Percentiles rank a stretch among this genome's conserved stretches.
Evolutionary conservation across 2,888 invertebrate genomes (phyloP).

Genomic region (Xylocampa areola): DNA sequence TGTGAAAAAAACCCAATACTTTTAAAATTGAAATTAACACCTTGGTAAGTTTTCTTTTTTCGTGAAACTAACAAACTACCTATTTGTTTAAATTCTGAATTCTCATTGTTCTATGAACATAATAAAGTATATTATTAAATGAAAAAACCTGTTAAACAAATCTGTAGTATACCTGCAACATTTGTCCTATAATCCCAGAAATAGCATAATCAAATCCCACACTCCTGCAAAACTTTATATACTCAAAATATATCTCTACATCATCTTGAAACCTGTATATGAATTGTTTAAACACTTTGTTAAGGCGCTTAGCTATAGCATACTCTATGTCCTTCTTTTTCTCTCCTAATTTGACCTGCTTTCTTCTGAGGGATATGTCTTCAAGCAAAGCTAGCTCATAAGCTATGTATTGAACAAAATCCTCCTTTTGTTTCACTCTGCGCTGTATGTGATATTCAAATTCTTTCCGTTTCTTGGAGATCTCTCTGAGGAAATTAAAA

Average conservation of each 20-base stretch:
- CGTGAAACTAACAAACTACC: no score
- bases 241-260: slow-evolving; percentile 93
- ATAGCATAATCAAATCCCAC: slow-evolving; percentile 89
- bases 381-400: slow-evolving; percentile 92
- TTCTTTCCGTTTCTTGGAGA: slow-evolving; percentile 92
- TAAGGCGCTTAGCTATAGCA: slow-evolving; percentile 92
- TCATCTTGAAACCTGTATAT: slow-evolving; percentile 92
- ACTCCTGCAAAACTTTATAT: slow-evolving; percentile 94
- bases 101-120: no score
- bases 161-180: slow-evolving; percentile 87
- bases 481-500: slow-evolving; percentile 90
- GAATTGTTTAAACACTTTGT: slow-evolving; percentile 93
- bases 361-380: slow-evolving; percentile 91
- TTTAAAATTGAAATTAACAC: no score
- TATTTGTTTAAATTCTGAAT: no score
- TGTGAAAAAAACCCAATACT: no score
- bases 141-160: no score
- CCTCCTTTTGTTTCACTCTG: slow-evolving; percentile 91
- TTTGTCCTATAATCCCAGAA: slow-evolving; percentile 89
- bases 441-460: slow-evolving; percentile 93
- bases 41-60: no score
- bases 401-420: slow-evolving; percentile 92
- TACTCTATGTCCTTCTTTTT: slow-evolving; percentile 92
- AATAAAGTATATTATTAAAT: no score
- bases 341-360: slow-evolving; percentile 87